phyloP scores from a whole-genome alignment of 1,140 invertebrate genomes.

The Brachystomella parvula region DNA sequence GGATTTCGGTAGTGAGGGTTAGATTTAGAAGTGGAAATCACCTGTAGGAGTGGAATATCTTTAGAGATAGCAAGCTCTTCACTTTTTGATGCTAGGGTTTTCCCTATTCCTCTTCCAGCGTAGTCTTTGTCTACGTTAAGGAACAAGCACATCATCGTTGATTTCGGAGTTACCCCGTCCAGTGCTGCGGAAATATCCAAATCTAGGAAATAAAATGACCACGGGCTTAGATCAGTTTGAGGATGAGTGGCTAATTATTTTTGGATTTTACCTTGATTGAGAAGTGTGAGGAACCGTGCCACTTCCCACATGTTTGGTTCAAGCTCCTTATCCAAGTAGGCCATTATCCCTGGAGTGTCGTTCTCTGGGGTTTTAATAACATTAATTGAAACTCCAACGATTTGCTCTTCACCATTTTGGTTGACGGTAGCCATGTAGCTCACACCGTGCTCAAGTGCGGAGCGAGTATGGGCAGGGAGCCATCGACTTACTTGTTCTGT shows the following conservation, averaged over 20 bases:
- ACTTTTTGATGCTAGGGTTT: slow-evolving; percentile 11
- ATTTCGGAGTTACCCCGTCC: background rate
- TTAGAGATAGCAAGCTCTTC: slow-evolving; percentile 10
- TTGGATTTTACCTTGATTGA: slow-evolving; percentile 9
- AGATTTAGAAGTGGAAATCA: background rate
- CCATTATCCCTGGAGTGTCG: slow-evolving; percentile 1
- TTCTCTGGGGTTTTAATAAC: slow-evolving; percentile 10
- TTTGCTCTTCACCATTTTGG: slow-evolving; percentile 14
- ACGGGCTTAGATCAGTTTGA: background rate
- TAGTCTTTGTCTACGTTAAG: slow-evolving; percentile 14
- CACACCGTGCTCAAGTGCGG: slow-evolving; percentile 3
- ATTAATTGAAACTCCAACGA: slow-evolving; percentile 21
- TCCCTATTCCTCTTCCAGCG: slow-evolving; percentile 19
- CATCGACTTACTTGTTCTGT: slow-evolving; percentile 16
- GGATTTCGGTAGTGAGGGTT: background rate
- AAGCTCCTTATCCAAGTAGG: slow-evolving; percentile 10
- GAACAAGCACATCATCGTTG: slow-evolving; percentile 9
- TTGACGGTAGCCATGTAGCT: slow-evolving; percentile 15
- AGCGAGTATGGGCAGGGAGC: slow-evolving; percentile 16
- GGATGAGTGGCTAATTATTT: background rate
- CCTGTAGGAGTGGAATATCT: slow-evolving; percentile 14
- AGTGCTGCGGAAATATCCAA: background rate
- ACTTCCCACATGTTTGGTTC: slow-evolving; percentile 22
- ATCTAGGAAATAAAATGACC: background rate
- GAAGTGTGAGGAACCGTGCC: slow-evolving; percentile 10